phyloP scores from a whole-genome alignment of 2,113 vertebrate species.

The Nothocercus nigrocapillus region DNA sequence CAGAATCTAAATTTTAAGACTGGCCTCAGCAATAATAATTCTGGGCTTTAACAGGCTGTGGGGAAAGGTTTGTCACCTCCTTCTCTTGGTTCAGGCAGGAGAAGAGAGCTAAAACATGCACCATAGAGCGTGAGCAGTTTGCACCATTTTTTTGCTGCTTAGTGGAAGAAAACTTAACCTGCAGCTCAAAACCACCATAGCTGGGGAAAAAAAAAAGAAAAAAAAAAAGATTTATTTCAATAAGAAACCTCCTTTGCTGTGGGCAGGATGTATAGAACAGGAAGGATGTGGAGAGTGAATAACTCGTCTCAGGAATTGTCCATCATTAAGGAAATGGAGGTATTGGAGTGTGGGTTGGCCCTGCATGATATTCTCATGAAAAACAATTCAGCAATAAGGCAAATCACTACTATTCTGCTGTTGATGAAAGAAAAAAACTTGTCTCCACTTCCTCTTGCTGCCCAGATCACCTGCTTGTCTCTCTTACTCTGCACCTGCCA shows the following conservation, averaged over 20 bases:
- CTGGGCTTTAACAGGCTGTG: neutral
- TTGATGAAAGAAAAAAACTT: slow-evolving; percentile 24
- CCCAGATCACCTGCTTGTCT: neutral
- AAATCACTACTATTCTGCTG: neutral
- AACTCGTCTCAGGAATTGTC: slow-evolving; percentile 71
- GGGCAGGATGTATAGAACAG: slow-evolving; percentile 72
- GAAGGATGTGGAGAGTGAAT: slow-evolving; percentile 71
- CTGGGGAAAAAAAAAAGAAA: neutral
- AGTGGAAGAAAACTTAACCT: neutral
- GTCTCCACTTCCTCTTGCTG: slow-evolving; percentile 41
- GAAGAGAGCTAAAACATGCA: neutral
- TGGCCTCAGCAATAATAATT: neutral
- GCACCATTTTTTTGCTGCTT: neutral
- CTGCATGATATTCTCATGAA: slow-evolving; percentile 23
- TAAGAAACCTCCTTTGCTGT: slow-evolving; percentile 45
- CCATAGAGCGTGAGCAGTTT: neutral
- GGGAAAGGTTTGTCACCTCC: neutral
- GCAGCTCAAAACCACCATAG: neutral
- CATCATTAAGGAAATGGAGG: slow-evolving; percentile 53
- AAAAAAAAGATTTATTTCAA: neutral
- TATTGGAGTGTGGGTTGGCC: slow-evolving; percentile 31
- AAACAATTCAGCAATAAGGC: slow-evolving; percentile 8
- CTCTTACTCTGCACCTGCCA: slow-evolving; percentile 24
- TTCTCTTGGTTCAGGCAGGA: neutral
- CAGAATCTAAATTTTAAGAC: neutral